Conservation (phyloP, 2,888 invertebrate species). For the Meloe dianella region DNA sequence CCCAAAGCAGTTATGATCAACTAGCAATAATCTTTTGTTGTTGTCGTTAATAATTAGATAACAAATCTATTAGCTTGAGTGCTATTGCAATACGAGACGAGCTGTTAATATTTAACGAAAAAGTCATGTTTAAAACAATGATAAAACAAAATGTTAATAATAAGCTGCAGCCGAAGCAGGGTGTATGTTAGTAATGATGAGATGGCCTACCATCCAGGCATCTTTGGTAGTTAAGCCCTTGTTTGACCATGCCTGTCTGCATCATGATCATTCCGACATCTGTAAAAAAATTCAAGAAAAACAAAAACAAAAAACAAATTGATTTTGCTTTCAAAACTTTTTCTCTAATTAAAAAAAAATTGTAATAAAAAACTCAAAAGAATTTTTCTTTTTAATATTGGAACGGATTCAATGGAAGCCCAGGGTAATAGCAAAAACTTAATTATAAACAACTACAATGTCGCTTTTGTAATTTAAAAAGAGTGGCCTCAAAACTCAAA, state of each 20-base stretch:
- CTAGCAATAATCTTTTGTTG: too few relatives aligned
- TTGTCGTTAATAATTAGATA: background rate
- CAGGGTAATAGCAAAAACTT: constrained; percentile 36
- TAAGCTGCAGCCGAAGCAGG: constrained; percentile 44
- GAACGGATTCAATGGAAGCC: constrained; percentile 38
- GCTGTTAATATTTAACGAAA: constrained; percentile 16
- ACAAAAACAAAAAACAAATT: constrained; percentile 43
- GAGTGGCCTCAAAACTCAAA: constrained; percentile 7
- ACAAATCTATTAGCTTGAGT: background rate
- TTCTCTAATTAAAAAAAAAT: constrained; percentile 21
- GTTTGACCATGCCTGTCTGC: constrained; percentile 96
- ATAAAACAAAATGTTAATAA: constrained; percentile 16
- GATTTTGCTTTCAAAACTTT: constrained; percentile 18
- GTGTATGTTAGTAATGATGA: constrained; percentile 36
- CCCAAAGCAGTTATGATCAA: background rate
- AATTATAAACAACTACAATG: constrained; percentile 10
- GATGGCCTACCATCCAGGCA: constrained; percentile 80
- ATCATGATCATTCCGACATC: constrained; percentile 97
- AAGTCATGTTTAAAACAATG: constrained; percentile 20
- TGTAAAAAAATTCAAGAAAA: constrained; percentile 74
- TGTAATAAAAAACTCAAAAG: constrained; percentile 19
- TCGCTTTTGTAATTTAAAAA: constrained; percentile 14
- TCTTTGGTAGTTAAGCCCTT: constrained; percentile 73
- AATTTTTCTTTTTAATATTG: background rate
- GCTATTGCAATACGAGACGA: constrained; percentile 21